Percentiles rank a stretch among this genome's conserved stretches.
Conservation (phyloP, 2,113 vertebrate species). For the Mormyrus lacerda region DNA sequence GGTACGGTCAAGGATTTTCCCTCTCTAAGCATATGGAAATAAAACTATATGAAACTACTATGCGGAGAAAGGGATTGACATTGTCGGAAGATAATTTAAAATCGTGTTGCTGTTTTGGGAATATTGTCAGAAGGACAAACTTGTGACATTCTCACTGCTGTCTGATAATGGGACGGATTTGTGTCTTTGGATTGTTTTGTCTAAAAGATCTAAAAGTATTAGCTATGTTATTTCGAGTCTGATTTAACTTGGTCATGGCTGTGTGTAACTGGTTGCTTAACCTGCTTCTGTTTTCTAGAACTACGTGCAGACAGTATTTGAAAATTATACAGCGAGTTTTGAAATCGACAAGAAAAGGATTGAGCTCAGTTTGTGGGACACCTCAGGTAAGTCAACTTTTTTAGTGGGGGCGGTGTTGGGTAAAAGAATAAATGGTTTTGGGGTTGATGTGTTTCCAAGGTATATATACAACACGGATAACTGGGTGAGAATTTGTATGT, state of each 20-base stretch:
- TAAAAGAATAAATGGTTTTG: neutral
- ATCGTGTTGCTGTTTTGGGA: neutral
- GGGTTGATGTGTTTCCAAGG: neutral
- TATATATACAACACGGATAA: neutral
- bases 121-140: neutral
- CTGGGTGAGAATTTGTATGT: neutral
- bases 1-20: slow-evolving; percentile 71
- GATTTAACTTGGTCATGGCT: neutral
- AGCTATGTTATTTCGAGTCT: neutral
- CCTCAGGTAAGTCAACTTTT: slow-evolving; percentile 67
- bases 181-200: neutral
- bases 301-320: slow-evolving; percentile 81
- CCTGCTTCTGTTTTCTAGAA: slow-evolving; percentile 50
- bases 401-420: neutral
- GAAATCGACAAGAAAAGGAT: slow-evolving; percentile 82
- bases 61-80: neutral
- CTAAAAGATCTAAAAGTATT: neutral
- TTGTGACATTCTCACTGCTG: neutral
- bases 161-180: neutral
- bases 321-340: slow-evolving; percentile 87
- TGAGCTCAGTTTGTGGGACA: slow-evolving; percentile 83
- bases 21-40: slow-evolving; percentile 22
- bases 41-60: neutral
- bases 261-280: slow-evolving; percentile 1
- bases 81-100: neutral